Percentiles rank a stretch among this genome's conserved stretches.
phyloP scores from a whole-genome alignment of 2,113 vertebrate species.

The Salvator merianae region DNA sequence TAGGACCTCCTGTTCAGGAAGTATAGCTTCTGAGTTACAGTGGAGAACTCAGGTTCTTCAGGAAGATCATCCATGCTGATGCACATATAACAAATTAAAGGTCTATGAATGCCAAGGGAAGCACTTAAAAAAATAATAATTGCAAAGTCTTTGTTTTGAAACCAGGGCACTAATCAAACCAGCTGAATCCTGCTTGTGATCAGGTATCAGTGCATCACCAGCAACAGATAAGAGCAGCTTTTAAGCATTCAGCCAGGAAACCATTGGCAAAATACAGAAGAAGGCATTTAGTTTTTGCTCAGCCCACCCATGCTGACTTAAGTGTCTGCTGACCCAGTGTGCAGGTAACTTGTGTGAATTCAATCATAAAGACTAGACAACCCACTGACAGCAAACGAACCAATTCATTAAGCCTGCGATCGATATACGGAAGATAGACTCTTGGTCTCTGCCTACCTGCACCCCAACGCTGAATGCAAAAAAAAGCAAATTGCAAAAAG shows the following conservation, averaged over 20 bases:
- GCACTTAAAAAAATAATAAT: background rate
- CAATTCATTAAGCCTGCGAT: background rate
- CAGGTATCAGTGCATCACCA: background rate
- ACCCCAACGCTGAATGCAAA: too few species aligned
- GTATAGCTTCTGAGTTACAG: too few species aligned
- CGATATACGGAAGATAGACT: background rate
- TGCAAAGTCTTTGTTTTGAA: background rate
- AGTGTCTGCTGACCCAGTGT: background rate
- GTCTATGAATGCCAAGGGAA: too few species aligned
- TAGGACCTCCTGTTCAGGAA: too few species aligned
- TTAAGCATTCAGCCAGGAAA: background rate
- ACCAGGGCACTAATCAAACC: too few species aligned
- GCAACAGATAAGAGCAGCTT: background rate
- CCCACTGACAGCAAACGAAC: background rate
- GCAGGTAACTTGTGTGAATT: background rate
- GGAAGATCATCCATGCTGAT: too few species aligned
- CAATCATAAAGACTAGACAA: background rate
- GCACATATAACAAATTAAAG: too few species aligned
- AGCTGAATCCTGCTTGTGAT: background rate
- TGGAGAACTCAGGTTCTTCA: too few species aligned
- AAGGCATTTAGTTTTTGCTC: background rate
- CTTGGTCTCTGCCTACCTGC: too few species aligned
- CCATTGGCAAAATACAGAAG: background rate
- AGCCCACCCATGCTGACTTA: background rate
- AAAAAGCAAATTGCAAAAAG: too few species aligned